phyloP scores from a whole-genome alignment of 2,113 vertebrate species.

The Spheniscus mendiculus region DNA sequence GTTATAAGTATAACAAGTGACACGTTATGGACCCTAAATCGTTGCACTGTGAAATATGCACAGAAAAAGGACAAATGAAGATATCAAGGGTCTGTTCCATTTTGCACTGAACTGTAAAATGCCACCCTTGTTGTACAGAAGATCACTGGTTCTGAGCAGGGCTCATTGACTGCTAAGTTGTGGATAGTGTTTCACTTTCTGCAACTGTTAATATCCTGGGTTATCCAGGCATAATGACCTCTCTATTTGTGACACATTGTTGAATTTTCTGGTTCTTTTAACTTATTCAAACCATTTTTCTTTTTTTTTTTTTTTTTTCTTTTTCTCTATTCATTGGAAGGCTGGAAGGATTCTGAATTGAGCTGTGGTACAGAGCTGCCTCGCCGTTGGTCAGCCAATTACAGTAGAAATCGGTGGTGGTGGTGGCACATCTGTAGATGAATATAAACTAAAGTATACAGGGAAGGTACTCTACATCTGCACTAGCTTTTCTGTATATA shows the following conservation, averaged over 20 bases:
- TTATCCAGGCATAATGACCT: conserved; percentile 86
- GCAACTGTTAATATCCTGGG: conserved; percentile 79
- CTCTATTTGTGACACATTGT: conserved; percentile 83
- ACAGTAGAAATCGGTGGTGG: background rate
- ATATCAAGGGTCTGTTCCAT: conserved; percentile 79
- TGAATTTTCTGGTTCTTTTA: conserved; percentile 87
- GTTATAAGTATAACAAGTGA: conserved; percentile 78
- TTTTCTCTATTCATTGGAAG: conserved; percentile 61
- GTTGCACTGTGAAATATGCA: conserved; percentile 81
- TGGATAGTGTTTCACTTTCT: conserved; percentile 80
- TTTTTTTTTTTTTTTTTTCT: background rate
- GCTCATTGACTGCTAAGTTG: conserved; percentile 80
- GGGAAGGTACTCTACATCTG: conserved; percentile 13
- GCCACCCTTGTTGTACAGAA: conserved; percentile 76
- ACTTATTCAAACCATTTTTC: too few relatives aligned
- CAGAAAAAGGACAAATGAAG: conserved; percentile 80
- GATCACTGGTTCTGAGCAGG: conserved; percentile 78
- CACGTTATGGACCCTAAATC: conserved; percentile 81
- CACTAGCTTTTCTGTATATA: background rate
- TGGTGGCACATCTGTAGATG: background rate
- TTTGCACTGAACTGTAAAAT: conserved; percentile 83
- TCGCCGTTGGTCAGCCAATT: conserved; percentile 59
- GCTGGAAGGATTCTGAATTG: conserved; percentile 71
- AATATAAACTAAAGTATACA: conserved; percentile 16
- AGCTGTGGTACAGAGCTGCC: conserved; percentile 59